These are phyloP conservation scores for Carduelis carduelis DNA, from an alignment of 2,797 vertebrate genomes.

Conservation along the genomic window DNA sequence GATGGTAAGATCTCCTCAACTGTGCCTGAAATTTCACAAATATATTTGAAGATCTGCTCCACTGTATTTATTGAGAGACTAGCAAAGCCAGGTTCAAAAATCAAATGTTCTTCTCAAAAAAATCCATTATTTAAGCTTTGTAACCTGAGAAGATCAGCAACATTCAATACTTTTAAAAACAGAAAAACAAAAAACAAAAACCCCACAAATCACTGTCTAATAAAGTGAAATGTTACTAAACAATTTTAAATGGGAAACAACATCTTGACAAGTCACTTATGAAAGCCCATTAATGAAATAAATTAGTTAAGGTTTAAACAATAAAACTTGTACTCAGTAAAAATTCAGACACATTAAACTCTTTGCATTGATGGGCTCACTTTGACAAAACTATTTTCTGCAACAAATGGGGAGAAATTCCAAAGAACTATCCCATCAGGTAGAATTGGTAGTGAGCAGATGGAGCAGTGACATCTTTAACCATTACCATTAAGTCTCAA, in stretches of 20 bases:
- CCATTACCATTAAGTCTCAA: neutral
- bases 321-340: neutral
- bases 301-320: constrained; percentile 26
- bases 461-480: neutral
- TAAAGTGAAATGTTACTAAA: neutral
- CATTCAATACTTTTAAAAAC: neutral
- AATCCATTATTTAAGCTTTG: neutral
- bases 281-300: neutral
- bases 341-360: constrained; percentile 4
- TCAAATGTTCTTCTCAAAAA: neutral
- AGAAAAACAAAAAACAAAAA: neutral
- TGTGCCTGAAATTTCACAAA: neutral
- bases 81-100: neutral
- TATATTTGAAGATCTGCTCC: neutral
- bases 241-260: neutral
- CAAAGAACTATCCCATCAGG: neutral
- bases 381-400: neutral
- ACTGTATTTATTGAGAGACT: neutral
- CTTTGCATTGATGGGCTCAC: neutral
- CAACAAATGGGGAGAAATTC: neutral
- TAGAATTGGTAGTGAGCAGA: neutral
- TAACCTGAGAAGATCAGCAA: neutral
- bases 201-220: neutral
- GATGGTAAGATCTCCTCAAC: neutral
- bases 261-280: neutral